Conservation (phyloP, 1,140 invertebrate species). For the Pachyrhynchus sulphureomaculatus region DNA sequence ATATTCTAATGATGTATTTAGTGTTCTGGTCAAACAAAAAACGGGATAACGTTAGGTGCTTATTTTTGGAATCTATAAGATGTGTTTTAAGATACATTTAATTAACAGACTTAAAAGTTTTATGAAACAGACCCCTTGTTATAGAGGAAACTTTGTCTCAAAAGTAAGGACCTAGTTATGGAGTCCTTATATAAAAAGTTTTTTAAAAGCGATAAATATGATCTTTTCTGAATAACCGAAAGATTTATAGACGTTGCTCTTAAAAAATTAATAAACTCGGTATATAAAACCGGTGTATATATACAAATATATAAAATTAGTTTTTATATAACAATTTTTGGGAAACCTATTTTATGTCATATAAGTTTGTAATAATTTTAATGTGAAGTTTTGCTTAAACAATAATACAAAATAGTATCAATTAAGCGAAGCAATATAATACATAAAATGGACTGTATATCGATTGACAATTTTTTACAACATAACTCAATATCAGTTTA, state of each 20-base stretch:
- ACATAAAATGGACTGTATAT: slow-evolving; percentile 16
- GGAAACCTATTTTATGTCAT: slow-evolving; percentile 9
- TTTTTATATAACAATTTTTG: slow-evolving; percentile 18
- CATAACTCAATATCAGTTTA: too few species aligned
- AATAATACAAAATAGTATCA: slow-evolving; percentile 8
- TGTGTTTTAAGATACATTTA: too few species aligned
- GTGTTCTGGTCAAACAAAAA: too few species aligned
- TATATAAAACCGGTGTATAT: background rate
- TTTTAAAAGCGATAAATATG: too few species aligned
- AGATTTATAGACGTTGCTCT: background rate
- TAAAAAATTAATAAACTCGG: background rate
- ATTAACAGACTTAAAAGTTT: too few species aligned
- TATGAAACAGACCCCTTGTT: too few species aligned
- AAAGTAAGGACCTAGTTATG: background rate
- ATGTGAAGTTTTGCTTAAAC: background rate
- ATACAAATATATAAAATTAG: slow-evolving; percentile 10
- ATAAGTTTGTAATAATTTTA: background rate
- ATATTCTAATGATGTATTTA: too few species aligned
- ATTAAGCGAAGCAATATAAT: slow-evolving; percentile 18
- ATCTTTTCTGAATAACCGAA: too few species aligned
- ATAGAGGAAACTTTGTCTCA: too few species aligned
- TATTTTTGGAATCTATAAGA: too few species aligned
- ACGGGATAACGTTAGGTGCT: too few species aligned
- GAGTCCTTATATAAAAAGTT: too few species aligned
- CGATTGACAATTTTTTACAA: slow-evolving; percentile 6